Evolutionary conservation across 2,888 invertebrate genomes (phyloP), one percentile per base, ranked within the genome.

Genomic region (Dynastes tityus): DNA sequence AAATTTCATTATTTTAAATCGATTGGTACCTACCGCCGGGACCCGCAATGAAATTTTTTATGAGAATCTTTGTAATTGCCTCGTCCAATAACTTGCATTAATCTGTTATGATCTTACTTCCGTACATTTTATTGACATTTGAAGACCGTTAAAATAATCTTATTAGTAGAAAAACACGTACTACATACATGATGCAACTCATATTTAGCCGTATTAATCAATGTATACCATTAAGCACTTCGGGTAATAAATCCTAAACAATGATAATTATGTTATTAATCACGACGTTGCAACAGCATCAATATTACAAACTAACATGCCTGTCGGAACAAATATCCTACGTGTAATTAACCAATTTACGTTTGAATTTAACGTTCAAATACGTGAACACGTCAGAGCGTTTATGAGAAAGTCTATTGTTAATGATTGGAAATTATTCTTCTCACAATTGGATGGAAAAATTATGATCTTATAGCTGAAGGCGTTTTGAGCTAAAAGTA

Each of bases 221-320:
- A 32, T 22, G 8, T 58, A n/a, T 27, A 37, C 71, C 51, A 71
- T 40, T 71, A 71, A 58, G 37, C n/a, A 58, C 55, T 71, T 71
- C n/a, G 49, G 55, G 71, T 71, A 71, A 71, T 58, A 71, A 71
- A 71, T 71, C 55, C 58, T 71, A 71, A 71, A 71, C 71, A 58
- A 71, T 71, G 22, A 71, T 71, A 71, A 71, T 71, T 71, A 71
- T 58, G 71, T 71, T 55, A 71, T 71, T 71, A 71, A 71, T 71
- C 71, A 71, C 58, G 71, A 71, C 37, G 55, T 71, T 71, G 58
- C 40, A 71, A 71, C 55, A 71, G 27, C 68, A n/a, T 27, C 27
- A 51, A 68, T 68, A 68, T 51, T 68, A 51, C 32, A 65, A 37
- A 55, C 71, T 55, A 71, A 55, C 32, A 40, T 71, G 37, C 55